Evolutionary conservation across 2,888 invertebrate species (phyloP), one percentile per base, ranked within the genome.

Genomic region (Cerceris ruficornis): DNA sequence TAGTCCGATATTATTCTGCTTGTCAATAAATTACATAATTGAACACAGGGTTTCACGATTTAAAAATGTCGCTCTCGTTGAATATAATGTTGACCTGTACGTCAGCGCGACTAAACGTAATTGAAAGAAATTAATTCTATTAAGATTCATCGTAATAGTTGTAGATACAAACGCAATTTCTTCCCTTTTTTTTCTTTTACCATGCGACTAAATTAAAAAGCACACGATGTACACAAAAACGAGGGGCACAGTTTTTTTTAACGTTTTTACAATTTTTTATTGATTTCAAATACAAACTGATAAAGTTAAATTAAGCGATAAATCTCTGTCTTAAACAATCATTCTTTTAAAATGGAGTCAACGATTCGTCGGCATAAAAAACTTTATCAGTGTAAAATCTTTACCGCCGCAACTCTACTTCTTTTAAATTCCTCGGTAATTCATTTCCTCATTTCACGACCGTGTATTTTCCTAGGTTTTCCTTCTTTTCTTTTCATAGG

Each of bases 261-360:
- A 87, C 84, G 81, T 88, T 87, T 86, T 81, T 85, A 84, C 86
- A 83, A 84, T 88, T 80, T 78, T 89, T 89, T 87, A 89, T 89
- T 88, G 82, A 88, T 83, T 83, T 87, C 87, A 87, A 87, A 86
- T 89, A 89, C 88, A 89, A 89, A 89, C 87, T 84, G 86, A 87
- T 83, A 82, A 68, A 75, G 68, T 84, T 81, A 72, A 87, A 85
- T 81, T 80, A 85, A 82, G 76, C 71, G 71, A 69, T 86, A 79
- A 65, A 81, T 77, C 69, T 77, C 81, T 81, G 60, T 78, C 58
- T 75, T 62, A 77, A 81, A 84, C 61, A 79, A 81, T 75, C 28
- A 64, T 50, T 65, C 52, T 57, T 46, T 60, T 67, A 70, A 80
- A 86, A 81, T 65, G 71, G 60, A 73, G 70, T 73, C 69, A 66